Percentiles rank a stretch among this genome's conserved stretches.
Conservation (phyloP, 2,888 invertebrate species). For the Strigamia crassipes region DNA sequence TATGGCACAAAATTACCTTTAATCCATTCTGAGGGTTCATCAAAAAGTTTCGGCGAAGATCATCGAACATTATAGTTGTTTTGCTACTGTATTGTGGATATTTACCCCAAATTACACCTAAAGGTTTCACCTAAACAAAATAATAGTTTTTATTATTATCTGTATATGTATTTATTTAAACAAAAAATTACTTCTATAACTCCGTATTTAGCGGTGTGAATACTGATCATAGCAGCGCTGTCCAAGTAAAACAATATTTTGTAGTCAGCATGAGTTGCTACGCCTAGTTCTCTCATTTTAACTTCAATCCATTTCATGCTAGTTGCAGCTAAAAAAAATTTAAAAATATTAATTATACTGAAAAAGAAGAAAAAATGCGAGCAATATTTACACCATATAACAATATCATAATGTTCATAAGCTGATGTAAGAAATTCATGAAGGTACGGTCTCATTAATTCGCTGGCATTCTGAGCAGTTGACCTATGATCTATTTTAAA, state of each 20-base stretch:
- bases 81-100: constrained; percentile 83
- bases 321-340: constrained; percentile 71
- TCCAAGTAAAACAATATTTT: constrained; percentile 93
- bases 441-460: constrained; percentile 91
- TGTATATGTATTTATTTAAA: constrained; percentile 1
- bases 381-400: constrained; percentile 78
- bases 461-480: constrained; percentile 81
- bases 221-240: constrained; percentile 91
- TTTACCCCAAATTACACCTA: constrained; percentile 96
- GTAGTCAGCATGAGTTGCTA: constrained; percentile 78
- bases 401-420: constrained; percentile 90
- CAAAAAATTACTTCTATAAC: constrained; percentile 76
- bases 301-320: constrained; percentile 99
- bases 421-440: constrained; percentile 90
- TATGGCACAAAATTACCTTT: constrained; percentile 60
- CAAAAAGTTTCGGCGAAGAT: constrained; percentile 90
- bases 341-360: background rate
- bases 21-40: constrained; percentile 96
- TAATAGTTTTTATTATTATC: background rate
- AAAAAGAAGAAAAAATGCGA: background rate
- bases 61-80: constrained; percentile 98
- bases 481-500: constrained; percentile 76
- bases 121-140: constrained; percentile 76
- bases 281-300: constrained; percentile 91
- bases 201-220: constrained; percentile 86